Evolutionary conservation across 1,140 invertebrate species (phyloP).

Genomic region (Papilio glaucus): DNA sequence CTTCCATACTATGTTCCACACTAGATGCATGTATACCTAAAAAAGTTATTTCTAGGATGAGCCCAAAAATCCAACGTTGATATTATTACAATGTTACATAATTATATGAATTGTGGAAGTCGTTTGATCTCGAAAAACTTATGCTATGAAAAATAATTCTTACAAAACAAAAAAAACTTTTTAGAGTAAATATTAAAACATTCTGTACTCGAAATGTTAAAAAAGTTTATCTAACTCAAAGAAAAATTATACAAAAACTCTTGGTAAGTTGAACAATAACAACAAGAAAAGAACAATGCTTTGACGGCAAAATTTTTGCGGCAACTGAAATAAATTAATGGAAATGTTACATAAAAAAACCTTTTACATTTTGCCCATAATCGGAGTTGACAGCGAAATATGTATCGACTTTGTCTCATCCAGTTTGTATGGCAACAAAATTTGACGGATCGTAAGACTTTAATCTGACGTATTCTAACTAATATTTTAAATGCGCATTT

Average conservation of each 20-base stretch:
- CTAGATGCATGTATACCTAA: no score
- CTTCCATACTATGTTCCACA: no score
- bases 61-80: not conserved
- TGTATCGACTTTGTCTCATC: no score
- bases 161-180: constrained; percentile 3
- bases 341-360: not conserved
- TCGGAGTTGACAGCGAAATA: not conserved
- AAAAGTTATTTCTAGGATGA: not conserved
- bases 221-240: constrained; percentile 10
- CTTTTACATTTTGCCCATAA: not conserved
- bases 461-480: no score
- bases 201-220: constrained; percentile 12
- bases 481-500: no score
- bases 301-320: not conserved
- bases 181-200: constrained; percentile 7
- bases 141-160: not conserved
- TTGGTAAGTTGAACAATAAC: constrained; percentile 9
- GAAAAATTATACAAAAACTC: constrained; percentile 25
- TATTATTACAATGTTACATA: not conserved
- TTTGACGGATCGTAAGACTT: not conserved
- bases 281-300: constrained; percentile 9
- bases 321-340: constrained; percentile 17
- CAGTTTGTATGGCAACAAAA: no score
- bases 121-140: not conserved
- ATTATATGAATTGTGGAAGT: not conserved